Evolutionary conservation across 1,140 invertebrate species (phyloP).

Genomic region (Notospermus geniculatus): DNA sequence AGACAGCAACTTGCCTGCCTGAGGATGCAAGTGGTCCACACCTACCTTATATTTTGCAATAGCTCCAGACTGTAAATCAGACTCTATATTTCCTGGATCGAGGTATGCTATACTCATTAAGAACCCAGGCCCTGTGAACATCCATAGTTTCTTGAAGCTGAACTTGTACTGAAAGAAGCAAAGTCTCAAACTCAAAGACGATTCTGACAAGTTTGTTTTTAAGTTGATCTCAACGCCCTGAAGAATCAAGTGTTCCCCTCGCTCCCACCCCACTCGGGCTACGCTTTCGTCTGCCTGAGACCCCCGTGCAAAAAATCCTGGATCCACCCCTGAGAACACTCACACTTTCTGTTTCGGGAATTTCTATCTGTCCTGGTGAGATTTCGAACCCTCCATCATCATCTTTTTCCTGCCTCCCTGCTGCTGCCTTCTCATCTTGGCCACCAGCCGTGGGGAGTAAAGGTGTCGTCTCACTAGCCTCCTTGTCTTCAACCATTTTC

Average conservation of each 20-base stretch:
- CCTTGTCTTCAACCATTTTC: background rate
- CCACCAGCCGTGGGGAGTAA: background rate
- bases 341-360: conserved; percentile 13
- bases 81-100: conserved; percentile 90
- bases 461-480: background rate
- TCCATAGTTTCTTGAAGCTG: conserved; percentile 85
- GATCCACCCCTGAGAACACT: background rate
- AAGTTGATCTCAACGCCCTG: background rate
- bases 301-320: background rate
- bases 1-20: background rate
- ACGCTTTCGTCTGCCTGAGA: no score
- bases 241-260: no score
- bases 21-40: background rate
- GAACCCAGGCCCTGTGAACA: conserved; percentile 88
- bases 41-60: conserved; percentile 74
- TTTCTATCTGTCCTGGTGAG: conserved; percentile 20
- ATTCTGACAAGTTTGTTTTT: background rate
- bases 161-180: conserved; percentile 58
- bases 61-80: conserved; percentile 81
- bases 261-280: no score
- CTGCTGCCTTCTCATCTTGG: background rate
- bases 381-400: conserved; percentile 21
- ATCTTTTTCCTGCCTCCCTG: background rate
- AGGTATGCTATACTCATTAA: conserved; percentile 91
- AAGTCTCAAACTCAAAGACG: background rate